Conservation (phyloP, 2,113 vertebrate genomes). For the Dendrocopos noguchii region DNA sequence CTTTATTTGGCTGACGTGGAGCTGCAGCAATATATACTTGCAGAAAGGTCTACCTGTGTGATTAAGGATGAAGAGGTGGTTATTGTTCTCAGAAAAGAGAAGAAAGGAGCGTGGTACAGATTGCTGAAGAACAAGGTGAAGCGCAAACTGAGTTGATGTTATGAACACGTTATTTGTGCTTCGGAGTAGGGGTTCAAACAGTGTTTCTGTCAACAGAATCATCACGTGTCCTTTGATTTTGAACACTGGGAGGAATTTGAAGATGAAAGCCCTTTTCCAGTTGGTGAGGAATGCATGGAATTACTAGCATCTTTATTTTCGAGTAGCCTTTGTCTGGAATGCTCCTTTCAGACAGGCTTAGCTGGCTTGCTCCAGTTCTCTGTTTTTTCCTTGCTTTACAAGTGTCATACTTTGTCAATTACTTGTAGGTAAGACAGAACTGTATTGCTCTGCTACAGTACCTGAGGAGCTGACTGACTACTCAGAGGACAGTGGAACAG, state of each 20-base stretch:
- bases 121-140: conserved; percentile 75
- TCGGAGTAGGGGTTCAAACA: neutral
- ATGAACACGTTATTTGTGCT: accelerated
- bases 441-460: neutral
- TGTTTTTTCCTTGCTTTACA: neutral
- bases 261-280: conserved; percentile 50
- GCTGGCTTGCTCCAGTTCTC: neutral
- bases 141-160: neutral
- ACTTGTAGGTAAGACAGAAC: neutral
- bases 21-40: conserved; percentile 55
- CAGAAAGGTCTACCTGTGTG: conserved; percentile 57
- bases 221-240: conserved; percentile 76
- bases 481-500: conserved; percentile 34
- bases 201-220: conserved; percentile 69
- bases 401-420: neutral
- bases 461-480: neutral
- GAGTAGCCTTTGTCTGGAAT: neutral
- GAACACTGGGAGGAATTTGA: conserved; percentile 76
- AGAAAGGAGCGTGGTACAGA: conserved; percentile 50
- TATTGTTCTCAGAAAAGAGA: conserved; percentile 71
- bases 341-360: neutral
- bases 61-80: conserved; percentile 60
- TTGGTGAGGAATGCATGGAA: conserved; percentile 59
- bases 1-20: conserved; percentile 76
- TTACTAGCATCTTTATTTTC: neutral